Base-by-base conservation (phyloP, 2,888 invertebrate genomes). In the Lissonota sp. region DNA sequence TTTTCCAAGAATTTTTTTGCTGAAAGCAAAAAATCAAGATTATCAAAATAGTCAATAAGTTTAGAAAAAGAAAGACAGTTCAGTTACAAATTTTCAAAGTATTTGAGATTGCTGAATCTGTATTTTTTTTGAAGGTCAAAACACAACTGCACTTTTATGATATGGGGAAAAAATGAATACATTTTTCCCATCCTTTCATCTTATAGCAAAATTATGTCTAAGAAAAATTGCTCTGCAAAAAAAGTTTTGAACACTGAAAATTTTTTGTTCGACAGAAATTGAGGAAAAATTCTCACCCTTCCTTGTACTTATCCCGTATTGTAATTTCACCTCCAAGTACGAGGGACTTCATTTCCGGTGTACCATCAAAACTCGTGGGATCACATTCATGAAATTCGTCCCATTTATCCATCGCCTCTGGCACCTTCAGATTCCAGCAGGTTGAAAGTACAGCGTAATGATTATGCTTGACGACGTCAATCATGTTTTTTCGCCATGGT, bases 301-400 rank as follows among this genome's bases (percentile, higher is more conserved):
- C 97, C 0, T 97, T 97, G 86, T 95, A 96, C 92, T 99, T 98
- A 1, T 95, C 95, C 98, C 98, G 98, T 96, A 99, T 96, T 87
- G 98, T 97, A 0, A 97, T 97, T 91, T 98, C 98, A 0, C 98
- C 98, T 0, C 99, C 98, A 8, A 97, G 92, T 39, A 99, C 95
- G 70, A 96, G 93, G 1, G 94, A 88, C 86, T 95, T 95, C 16
- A 84, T 86, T 5, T 75, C 81, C 94, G 1, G 90, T 87, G 74
- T 74, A 0, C 5, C 94, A 93, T 14, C 92, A 88, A 95, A 94
- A 75, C 93, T 91, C 1, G 94, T 93, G 0, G 97, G 97, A 87
- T 97, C 97, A 83, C 95, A 95, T 7, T 90, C 75, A 90, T 97
- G 97, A 89, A 93, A 96, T 46, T 95, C 94, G 3, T 90, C 84